These are phyloP conservation scores for Steromphala cineraria DNA, from an alignment of 2,888 invertebrate species.

Conservation along the genomic window DNA sequence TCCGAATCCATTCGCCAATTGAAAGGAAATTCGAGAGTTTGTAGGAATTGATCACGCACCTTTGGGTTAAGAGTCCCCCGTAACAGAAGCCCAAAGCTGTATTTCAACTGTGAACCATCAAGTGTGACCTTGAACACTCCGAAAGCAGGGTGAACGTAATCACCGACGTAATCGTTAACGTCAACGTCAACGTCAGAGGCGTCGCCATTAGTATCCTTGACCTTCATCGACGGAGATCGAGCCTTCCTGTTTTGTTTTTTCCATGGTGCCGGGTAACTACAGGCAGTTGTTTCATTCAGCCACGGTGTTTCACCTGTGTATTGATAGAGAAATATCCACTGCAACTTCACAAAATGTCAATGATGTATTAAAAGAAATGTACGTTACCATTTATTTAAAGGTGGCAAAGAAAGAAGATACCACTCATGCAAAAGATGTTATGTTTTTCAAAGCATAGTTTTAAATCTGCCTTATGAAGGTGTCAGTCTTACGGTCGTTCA, in stretches of 20 bases:
- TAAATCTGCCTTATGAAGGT: too few species aligned
- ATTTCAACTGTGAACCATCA: not conserved
- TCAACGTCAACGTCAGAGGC: not conserved
- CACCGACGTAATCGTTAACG: slow-evolving; percentile 4
- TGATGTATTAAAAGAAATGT: too few species aligned
- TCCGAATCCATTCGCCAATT: not conserved
- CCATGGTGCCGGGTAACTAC: slow-evolving; percentile 18
- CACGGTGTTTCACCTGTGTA: slow-evolving; percentile 11
- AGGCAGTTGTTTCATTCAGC: slow-evolving; percentile 1
- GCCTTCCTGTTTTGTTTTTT: not conserved
- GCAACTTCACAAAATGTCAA: not conserved
- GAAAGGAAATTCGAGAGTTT: not conserved
- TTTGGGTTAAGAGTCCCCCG: not conserved
- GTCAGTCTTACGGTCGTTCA: too few species aligned
- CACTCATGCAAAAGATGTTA: too few species aligned
- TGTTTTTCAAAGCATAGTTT: too few species aligned
- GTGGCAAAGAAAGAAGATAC: too few species aligned
- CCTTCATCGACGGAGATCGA: not conserved
- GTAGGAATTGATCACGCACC: not conserved
- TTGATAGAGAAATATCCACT: too few species aligned
- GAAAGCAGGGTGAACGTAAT: slow-evolving; percentile 19
- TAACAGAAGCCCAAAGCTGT: not conserved
- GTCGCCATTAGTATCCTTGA: not conserved
- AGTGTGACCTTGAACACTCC: slow-evolving; percentile 5
- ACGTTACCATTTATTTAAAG: too few species aligned